Evolutionary conservation across 2,888 invertebrate genomes (phyloP).

Genomic region (Coleophora flavipennella): DNA sequence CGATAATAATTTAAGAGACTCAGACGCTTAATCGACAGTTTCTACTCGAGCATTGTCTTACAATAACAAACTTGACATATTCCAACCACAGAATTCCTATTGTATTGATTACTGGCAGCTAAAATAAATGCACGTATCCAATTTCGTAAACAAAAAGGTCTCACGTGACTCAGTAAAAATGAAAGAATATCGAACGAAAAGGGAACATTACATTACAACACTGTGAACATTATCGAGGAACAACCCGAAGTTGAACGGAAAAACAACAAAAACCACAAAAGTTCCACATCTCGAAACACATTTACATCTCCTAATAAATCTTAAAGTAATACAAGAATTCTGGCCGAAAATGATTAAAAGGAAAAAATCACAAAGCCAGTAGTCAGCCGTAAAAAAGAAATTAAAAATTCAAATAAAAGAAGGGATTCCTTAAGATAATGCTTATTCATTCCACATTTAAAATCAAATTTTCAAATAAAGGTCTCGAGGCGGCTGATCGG

Average conservation of each 20-base stretch:
- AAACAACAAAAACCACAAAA: neutral
- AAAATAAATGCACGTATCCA: conserved; percentile 16
- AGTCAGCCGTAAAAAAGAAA: conserved; percentile 61
- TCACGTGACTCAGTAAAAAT: conserved; percentile 20
- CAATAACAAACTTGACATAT: conserved; percentile 49
- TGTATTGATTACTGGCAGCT: no score
- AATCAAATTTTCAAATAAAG: conserved; percentile 72
- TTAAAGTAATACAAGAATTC: conserved; percentile 42
- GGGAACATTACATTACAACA: conserved; percentile 14
- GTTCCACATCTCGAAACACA: conserved; percentile 30
- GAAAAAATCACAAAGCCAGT: conserved; percentile 50
- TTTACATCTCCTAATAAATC: conserved; percentile 61
- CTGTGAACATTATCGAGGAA: conserved; percentile 20
- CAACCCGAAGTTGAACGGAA: conserved; percentile 21
- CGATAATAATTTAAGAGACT: conserved; percentile 6
- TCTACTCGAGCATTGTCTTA: conserved; percentile 31
- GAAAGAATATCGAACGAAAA: conserved; percentile 10
- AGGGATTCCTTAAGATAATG: conserved; percentile 69
- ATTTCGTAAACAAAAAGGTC: conserved; percentile 40
- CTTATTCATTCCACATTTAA: conserved; percentile 73
- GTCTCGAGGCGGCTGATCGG: conserved; percentile 60
- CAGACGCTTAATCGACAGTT: conserved; percentile 45
- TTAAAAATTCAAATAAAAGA: conserved; percentile 70
- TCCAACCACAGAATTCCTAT: conserved; percentile 37
- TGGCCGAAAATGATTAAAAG: conserved; percentile 44